Evolutionary conservation across 2,888 invertebrate species (phyloP).

Genomic region (Tenthredo scrophulariae): DNA sequence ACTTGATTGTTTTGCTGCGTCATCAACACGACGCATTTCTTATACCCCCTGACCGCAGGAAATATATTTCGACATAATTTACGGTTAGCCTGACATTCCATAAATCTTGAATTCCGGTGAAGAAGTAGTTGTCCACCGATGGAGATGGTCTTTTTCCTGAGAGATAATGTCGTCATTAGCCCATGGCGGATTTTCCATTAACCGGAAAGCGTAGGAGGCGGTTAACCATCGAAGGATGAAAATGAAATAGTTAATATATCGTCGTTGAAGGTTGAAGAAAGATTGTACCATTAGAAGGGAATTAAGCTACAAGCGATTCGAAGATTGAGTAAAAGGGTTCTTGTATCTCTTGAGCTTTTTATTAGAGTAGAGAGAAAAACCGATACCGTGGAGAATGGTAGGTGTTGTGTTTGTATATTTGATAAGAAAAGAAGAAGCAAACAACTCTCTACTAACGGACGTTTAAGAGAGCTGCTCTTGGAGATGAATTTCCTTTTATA

Average conservation of each 20-base stretch:
- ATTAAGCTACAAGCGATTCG: background rate
- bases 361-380: background rate
- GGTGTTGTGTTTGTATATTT: background rate
- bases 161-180: conserved; percentile 38
- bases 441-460: background rate
- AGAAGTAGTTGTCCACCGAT: background rate
- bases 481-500: conserved; percentile 18
- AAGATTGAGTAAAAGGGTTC: background rate
- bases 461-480: background rate
- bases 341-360: background rate
- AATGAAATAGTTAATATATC: conserved; percentile 30
- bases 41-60: background rate
- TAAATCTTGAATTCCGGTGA: conserved; percentile 1
- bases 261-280: background rate
- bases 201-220: background rate
- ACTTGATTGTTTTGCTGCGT: background rate
- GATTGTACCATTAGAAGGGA: background rate
- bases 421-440: conserved; percentile 7
- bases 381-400: background rate
- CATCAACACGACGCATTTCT: background rate
- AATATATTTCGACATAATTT: background rate
- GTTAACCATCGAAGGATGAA: background rate
- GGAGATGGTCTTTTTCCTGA: background rate
- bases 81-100: background rate
- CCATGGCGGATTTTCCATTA: conserved; percentile 35